Conservation (phyloP, 2,797 vertebrate species). For the Sebastolobus alascanus region DNA sequence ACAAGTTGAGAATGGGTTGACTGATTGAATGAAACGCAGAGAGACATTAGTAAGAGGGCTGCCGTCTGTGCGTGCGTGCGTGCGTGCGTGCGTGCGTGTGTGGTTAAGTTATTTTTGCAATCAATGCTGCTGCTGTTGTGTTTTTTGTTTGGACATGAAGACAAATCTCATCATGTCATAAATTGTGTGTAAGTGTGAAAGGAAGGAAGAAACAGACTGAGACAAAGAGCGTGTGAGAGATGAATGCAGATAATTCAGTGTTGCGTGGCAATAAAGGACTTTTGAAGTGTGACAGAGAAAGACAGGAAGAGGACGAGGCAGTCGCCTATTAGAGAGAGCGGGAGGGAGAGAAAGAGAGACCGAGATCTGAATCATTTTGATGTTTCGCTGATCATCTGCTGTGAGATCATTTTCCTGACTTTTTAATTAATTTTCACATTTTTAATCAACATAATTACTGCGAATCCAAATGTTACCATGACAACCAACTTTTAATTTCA, state of each 20-base stretch:
- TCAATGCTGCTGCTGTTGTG: not conserved
- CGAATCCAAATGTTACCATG: conserved; percentile 71
- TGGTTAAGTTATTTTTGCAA: not conserved
- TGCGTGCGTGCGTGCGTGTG: not conserved
- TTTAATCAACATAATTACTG: conserved; percentile 81
- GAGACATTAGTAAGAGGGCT: not conserved
- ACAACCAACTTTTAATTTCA: conserved; percentile 73
- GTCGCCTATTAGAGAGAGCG: conserved; percentile 13
- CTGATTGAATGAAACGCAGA: conserved; percentile 28
- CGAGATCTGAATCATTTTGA: conserved; percentile 72
- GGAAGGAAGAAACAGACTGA: conserved; percentile 14
- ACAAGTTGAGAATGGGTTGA: conserved; percentile 52
- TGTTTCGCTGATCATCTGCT: conserved; percentile 79
- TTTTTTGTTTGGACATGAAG: conserved; percentile 8
- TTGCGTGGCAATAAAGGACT: conserved; percentile 48
- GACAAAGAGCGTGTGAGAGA: conserved; percentile 28
- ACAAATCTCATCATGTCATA: conserved; percentile 40
- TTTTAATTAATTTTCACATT: conserved; percentile 83
- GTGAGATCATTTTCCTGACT: conserved; percentile 77
- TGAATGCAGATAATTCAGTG: conserved; percentile 58
- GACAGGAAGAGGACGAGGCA: not conserved
- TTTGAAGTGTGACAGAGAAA: conserved; percentile 43
- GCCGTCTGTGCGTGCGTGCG: not conserved
- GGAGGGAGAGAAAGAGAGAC: conserved; percentile 23
- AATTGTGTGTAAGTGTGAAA: conserved; percentile 28